Percentiles rank a stretch among this genome's conserved stretches.
Evolutionary conservation across 2,888 invertebrate species (phyloP).

Genomic region (Xiphydria camelus): DNA sequence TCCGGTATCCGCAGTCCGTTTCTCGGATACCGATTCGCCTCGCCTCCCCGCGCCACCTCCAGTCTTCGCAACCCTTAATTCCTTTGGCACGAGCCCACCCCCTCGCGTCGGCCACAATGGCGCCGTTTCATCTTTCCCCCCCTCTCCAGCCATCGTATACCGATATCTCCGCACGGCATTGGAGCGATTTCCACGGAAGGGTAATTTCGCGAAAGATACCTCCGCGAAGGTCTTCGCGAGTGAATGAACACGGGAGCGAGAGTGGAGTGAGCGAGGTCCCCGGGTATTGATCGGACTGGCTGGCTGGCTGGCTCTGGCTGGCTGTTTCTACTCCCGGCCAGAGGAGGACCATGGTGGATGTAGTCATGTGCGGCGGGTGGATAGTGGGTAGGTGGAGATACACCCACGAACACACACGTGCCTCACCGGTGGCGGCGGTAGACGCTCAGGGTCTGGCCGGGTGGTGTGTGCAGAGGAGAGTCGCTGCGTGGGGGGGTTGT

Average conservation of each 20-base stretch:
- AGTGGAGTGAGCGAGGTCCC: conserved; percentile 41
- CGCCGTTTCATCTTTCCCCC: conserved; percentile 5
- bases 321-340: conserved; percentile 49
- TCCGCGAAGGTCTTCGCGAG: conserved; percentile 14
- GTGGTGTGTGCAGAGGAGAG: too few species aligned
- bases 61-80: too few species aligned
- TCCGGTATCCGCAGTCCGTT: too few species aligned
- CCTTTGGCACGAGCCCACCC: too few species aligned
- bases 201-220: conserved; percentile 35
- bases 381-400: neutral
- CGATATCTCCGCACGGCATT: conserved; percentile 19
- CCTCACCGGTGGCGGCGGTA: too few species aligned
- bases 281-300: conserved; percentile 51
- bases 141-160: conserved; percentile 10
- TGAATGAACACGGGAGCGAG: conserved; percentile 17
- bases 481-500: conserved; percentile 45
- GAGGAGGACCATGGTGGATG: conserved; percentile 48
- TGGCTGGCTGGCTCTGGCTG: conserved; percentile 33
- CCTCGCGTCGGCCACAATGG: conserved; percentile 6
- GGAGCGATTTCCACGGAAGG: conserved; percentile 40
- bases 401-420: too few species aligned
- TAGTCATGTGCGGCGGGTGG: neutral
- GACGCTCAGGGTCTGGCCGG: too few species aligned
- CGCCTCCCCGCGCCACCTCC: too few species aligned
- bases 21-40: too few species aligned